Evolutionary conservation across 2,797 vertebrate species (phyloP), one percentile per base, ranked within the genome.

Genomic region (Lagorchestes hirsutus): DNA sequence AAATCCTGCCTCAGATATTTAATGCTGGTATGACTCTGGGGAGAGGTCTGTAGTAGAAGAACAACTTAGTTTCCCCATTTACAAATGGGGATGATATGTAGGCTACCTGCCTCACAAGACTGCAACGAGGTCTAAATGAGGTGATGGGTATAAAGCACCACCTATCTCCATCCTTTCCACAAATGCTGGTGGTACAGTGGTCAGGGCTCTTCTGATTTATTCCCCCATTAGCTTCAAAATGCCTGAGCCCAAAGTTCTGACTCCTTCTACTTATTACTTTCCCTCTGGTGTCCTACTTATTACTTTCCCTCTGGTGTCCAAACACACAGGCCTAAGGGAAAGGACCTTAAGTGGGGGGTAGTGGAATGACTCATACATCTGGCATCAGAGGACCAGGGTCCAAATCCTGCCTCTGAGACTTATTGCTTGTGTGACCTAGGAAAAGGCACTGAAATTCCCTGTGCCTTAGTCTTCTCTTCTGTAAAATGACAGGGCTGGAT

Each of bases 151-250:
- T 40, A 82, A 82, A 82, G 67, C 2, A 40, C n/a, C 67, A 40
- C n/a, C 67, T 8, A 82, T 6, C 8, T 12, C 67, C 67, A 40
- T 46, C n/a, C 16, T 82, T 40, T 46, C 67, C 22, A 82, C 2
- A 2, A 6, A 95, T 90, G 62, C 56, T n/a, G 50, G 57, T 57
- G 67, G 94, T 58, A 91, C 94, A 54, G 92, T 4, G 54, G 56
- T 92, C n/a, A 67, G 52, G 40, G 82, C 11, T 67, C 18, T 13
- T 46, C 55, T 27, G 40, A 40, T 46, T 74, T 6, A 74, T 29
- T 95, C 55, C 92, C 29, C 57, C 34, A 46, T 34, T 54, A 40
- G 62, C 93, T 93, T 93, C 93, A n/a, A 29, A 82, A 82, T 40
- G 67, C 8, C 92, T 90, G 94, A 52, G 27, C 2, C 82, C 92